Base-by-base conservation (phyloP, 2,113 vertebrate genomes). In the Pampusana beccarii region DNA sequence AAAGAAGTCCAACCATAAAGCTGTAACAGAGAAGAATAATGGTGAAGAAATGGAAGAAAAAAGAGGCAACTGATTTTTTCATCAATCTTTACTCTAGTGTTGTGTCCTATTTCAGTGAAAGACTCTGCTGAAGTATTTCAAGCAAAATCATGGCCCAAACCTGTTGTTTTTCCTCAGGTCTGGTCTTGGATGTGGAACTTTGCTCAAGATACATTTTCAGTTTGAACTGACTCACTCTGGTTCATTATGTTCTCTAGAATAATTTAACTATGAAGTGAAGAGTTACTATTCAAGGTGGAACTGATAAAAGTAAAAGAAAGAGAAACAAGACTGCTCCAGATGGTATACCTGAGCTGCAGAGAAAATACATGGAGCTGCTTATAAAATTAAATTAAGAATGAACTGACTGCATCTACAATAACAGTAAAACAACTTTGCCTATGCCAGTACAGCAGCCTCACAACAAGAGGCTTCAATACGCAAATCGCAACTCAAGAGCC, bases 401-500 rank as follows among this genome's bases (percentile, higher is more conserved):
- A 80, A 64, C 34, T 70, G 71, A 77, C 74, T 95, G 44, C 4
- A 3, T 57, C 74, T 62, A 91, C 75, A 89, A 58, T 83, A 90
- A 92, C 0, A 90, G 79, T 73, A 83, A 86, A 94, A 60, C 58
- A 89, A 92, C 70, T 75, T 75, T 83, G 65, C 65, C 69, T 90
- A 40, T 79, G 92, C 42, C 61, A 78, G 58, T 14, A n/a, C 51
- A 80, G 71, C 78, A 93, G 54, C 58, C 56, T 83, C 64, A 67
- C 81, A 88, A 50, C 16, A 82, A 94, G 78, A 93, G 40, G 61
- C 36, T 96, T 94, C 87, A 62, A 90, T 61, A 80, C 29, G 17
- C 94, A 96, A 96, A 97, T 65, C 91, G 82, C 81, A 93, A 18
- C 74, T 97, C 78, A 84, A 97, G 86, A 95, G 93, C 92, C 97